Evolutionary conservation across 2,888 invertebrate genomes (phyloP), one percentile per base, ranked within the genome.

Genomic region (Sinodicranocentrus sp.): DNA sequence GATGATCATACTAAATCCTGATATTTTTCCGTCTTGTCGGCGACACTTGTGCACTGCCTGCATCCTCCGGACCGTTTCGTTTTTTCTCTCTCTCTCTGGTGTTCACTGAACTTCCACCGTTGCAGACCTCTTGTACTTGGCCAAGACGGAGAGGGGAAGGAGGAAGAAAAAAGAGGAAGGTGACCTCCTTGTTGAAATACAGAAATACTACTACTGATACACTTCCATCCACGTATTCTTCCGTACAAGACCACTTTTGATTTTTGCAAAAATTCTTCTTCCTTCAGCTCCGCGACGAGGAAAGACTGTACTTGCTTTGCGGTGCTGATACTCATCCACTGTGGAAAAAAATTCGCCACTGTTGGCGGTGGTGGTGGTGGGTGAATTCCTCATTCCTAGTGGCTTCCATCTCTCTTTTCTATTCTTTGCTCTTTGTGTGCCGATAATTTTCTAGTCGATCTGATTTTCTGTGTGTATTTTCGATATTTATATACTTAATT

Each of bases 101-200:
- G 75, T 75, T 75, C 75, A 75, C 59, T 75, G 75, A 75, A 75
- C 75, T 75, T 75, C 39, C 26, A 44, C n/a, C 48, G 48, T n/a
- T 48, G 5, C 48, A 33, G 25, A 17, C 48, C 48, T 48, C 61
- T 26, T 72, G 28, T 59, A 43, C 33, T 76, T 65, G 39, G 70
- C 8, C 48, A 67, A 6, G 6, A 21, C 8, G 54, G 43, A 67
- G 57, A 67, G 57, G 57, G 77, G 61, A 68, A 78, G 78, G 54
- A 76, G 65, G 76, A 76, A 76, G 76, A 17, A n/a, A n/a, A n/a
- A n/a, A n/a, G 15, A 59, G 59, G 68, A 78, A 78, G 78, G 78
- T 78, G 78, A 78, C 78, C 78, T 78, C 78, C 68, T 78, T 78
- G 57, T 2, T 17, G 39, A n/a, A n/a, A n/a, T 6, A 39, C 39